These are phyloP conservation scores for Schizaphis graminum DNA, from an alignment of 2,888 invertebrate species.

Conservation along the genomic window DNA sequence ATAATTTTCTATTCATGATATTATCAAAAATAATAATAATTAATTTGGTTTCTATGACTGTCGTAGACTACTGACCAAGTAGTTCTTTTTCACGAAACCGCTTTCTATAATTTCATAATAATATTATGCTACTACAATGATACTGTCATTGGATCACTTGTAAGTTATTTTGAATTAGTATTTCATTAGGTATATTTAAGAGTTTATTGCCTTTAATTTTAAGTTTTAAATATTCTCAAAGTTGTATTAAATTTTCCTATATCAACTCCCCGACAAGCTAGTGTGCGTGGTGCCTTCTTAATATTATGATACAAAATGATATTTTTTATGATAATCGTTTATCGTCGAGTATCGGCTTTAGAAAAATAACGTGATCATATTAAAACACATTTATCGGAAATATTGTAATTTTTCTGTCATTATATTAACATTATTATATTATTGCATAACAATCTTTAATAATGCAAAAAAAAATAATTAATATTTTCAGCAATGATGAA, in stretches of 20 bases:
- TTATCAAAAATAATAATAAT: background rate
- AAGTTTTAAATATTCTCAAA: background rate
- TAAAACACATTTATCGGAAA: background rate
- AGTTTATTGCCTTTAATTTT: background rate
- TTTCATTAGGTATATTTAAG: background rate
- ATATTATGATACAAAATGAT: background rate
- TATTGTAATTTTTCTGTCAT: background rate
- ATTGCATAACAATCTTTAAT: background rate
- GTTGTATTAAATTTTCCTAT: background rate
- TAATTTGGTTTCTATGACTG: background rate
- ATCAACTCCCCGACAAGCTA: background rate
- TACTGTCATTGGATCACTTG: no score
- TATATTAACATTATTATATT: background rate
- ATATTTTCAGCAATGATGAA: constrained; percentile 66
- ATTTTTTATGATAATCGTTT: background rate
- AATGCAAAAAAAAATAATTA: background rate
- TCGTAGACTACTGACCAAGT: background rate
- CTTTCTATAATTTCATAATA: background rate
- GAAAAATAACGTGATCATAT: background rate
- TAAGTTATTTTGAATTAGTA: background rate
- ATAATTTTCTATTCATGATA: background rate
- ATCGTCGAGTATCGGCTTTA: background rate
- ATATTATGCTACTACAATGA: background rate
- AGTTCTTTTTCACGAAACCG: background rate
- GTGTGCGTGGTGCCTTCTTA: background rate